These are phyloP conservation scores for Muscicapa comitata DNA, from an alignment of 2,797 vertebrate genomes.

Conservation along the genomic window DNA sequence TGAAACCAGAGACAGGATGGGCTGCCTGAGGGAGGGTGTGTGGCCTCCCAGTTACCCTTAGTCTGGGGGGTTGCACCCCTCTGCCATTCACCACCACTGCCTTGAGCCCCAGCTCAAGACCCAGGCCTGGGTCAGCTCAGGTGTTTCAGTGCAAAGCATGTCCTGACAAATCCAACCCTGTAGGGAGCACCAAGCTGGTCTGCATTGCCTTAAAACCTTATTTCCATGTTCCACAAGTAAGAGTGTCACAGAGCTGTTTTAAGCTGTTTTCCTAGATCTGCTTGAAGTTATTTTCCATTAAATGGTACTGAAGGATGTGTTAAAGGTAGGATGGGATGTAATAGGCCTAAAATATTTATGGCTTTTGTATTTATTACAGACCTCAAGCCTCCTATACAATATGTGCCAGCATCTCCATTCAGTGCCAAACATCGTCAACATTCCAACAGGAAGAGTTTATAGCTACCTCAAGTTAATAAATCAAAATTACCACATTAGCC, in stretches of 20 bases:
- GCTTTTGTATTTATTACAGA: not conserved
- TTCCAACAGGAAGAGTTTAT: not conserved
- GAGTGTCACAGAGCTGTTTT: not conserved
- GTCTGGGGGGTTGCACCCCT: too few species aligned
- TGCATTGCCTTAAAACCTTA: not conserved
- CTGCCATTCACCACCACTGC: not conserved
- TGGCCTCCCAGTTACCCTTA: not conserved
- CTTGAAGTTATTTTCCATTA: not conserved
- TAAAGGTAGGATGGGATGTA: not conserved
- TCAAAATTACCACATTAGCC: not conserved
- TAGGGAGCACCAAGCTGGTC: fast-evolving
- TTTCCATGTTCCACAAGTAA: not conserved
- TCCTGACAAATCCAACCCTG: not conserved
- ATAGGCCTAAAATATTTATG: not conserved
- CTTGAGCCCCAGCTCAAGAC: not conserved
- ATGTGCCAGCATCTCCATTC: not conserved
- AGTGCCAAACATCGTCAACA: not conserved
- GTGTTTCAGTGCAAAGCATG: fast-evolving
- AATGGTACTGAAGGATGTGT: not conserved
- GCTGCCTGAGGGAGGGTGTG: not conserved
- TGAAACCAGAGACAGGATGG: fast-evolving
- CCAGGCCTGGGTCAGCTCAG: not conserved
- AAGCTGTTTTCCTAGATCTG: not conserved
- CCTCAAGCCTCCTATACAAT: not conserved
- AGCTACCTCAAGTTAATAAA: not conserved